Percentiles rank a stretch among this genome's conserved stretches.
These are phyloP conservation scores for Epizoanthus scotinus DNA, from an alignment of 92 coral and sea anemone genomes.

Conservation along the genomic window DNA sequence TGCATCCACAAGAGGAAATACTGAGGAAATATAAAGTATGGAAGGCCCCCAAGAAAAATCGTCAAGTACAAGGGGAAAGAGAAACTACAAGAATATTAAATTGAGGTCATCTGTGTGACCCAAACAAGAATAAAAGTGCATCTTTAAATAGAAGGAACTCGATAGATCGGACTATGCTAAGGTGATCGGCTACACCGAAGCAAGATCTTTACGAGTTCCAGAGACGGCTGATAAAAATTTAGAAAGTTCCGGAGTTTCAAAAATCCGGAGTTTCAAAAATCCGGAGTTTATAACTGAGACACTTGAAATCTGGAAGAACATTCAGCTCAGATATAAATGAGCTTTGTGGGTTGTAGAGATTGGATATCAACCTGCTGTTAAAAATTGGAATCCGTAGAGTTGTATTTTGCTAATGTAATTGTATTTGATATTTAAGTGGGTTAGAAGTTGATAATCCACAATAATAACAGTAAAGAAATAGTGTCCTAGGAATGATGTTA, in stretches of 20 bases:
- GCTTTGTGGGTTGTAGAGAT: not conserved
- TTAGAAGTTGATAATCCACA: not conserved
- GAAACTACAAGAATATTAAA: slow-evolving; percentile 27
- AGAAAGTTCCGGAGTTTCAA: too few species aligned
- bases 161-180: slow-evolving; percentile 39
- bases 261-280: too few species aligned
- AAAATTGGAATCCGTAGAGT: slow-evolving; percentile 27
- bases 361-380: not conserved
- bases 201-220: slow-evolving; percentile 21
- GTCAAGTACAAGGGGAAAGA: slow-evolving; percentile 16
- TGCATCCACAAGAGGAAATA: not conserved
- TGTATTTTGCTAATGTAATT: slow-evolving; percentile 27
- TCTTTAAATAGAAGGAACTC: slow-evolving; percentile 10
- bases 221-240: too few species aligned
- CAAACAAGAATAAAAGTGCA: slow-evolving; percentile 24
- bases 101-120: slow-evolving; percentile 15
- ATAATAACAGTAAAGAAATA: not conserved
- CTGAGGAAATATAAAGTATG: not conserved
- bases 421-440: slow-evolving; percentile 5
- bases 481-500: not conserved
- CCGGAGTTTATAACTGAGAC: not conserved
- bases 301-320: slow-evolving; percentile 14
- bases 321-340: not conserved
- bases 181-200: slow-evolving; percentile 44
- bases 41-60: not conserved